Evolutionary conservation across 1,140 invertebrate genomes (phyloP), one percentile per base, ranked within the genome.

Genomic region (Ceratitis capitata): DNA sequence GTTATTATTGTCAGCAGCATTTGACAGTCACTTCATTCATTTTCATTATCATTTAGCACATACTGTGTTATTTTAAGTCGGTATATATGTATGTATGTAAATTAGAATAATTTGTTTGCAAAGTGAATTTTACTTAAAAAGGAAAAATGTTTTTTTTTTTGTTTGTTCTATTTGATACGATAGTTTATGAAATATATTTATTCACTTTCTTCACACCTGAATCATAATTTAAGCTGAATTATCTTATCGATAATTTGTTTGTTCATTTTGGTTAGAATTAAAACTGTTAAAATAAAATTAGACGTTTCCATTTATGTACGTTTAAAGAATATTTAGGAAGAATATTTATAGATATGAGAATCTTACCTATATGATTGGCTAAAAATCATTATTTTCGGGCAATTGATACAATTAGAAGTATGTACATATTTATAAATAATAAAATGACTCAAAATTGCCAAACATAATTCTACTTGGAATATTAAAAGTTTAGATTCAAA

Each of bases 111-210:
- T 82, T 83, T 83, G 47, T 83, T 49, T 29, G 16, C 39, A 56
- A 83, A 35, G 39, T 82, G 49, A 49, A 53, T 51, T 45, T 83
- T 26, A 47, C 39, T 78, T 78, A 23, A 2, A 45, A 10, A 78
- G 45, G 19, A 78, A 78, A 78, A 23, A 45, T 78, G 39, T 78
- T 78, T 78, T 23, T 78, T n/a, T 45, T 78, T 78, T 78, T 78
- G 69, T 42, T 78, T 23, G n/a, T 3, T 78, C 42, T 26, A 45
- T 69, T 23, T 39, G 29, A 69, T 69, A 26, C 39, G n/a, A 16
- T 69, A 32, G 32, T 45, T 78, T 78, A 45, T 78, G 32, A 45
- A 74, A 47, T 39, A 78, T 78, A 78, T 78, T 78, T 78, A 78
- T 78, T 78, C 42, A 45, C 14, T 78, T 45, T 2, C 64, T 16